Evolutionary conservation across 2,113 vertebrate species (phyloP), one percentile per base, ranked within the genome.

Genomic region (Pseudorectes ferrugineus): DNA sequence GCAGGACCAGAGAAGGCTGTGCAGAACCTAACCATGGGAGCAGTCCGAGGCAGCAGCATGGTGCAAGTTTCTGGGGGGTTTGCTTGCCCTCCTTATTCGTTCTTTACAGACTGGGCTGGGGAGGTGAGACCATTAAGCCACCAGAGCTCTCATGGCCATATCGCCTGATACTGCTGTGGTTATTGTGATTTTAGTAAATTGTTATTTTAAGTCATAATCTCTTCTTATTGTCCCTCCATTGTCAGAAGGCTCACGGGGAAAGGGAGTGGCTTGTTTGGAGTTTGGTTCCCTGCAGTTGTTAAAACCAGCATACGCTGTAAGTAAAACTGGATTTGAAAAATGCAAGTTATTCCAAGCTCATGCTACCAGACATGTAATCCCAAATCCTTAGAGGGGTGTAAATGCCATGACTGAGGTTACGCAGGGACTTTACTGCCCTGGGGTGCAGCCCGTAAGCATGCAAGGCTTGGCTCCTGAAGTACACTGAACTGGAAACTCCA

Each of bases 1-100:
- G 15, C 35, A 48, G 35, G 16, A 11, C 11, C 22, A 28, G 72
- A 59, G 36, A 14, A 51, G 33, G 52, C 26, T 51, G 33, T 26
- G 28, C 73, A 51, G 28, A 59, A 52, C 28, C 3, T 2, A 45
- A 19, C 10, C 16, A 5, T 0, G 12, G 33, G 36, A 67, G 62
- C 1, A 0, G 14, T 26, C 21, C 0, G 0, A 35, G 61, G 20
- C 3, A 1, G 36, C 1, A 1, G 52, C 33, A 18, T 3, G 14
- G 22, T 1, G 2, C 33, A 45, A 15, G 33, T 17, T 36, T 76
- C 33, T 45, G 26, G 8, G 26, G 6, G 9, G 18, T 51, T 23
- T 43, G 22, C 33, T 26, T 36, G 25, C 5, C 21, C 31, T 58
- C 5, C 26, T 67, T 33, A 38, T 7, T 17, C 3, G 1, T 22